Percentiles rank a stretch among this genome's conserved stretches.
Conservation (phyloP, 2,797 vertebrate genomes). For the Liasis olivaceus region DNA sequence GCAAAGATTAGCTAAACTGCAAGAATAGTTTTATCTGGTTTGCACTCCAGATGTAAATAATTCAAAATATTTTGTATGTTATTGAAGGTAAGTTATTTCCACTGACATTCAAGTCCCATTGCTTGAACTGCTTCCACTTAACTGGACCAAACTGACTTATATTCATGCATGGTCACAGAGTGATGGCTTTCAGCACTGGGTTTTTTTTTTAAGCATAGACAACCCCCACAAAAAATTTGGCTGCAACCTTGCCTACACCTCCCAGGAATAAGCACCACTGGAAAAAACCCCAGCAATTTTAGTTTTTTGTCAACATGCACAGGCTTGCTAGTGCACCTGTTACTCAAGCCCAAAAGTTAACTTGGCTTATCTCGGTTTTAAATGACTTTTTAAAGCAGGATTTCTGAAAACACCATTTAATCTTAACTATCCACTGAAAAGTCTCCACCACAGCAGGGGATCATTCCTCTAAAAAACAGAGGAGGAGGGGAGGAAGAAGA, state of each 20-base stretch:
- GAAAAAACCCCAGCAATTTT: not conserved
- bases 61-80: not conserved
- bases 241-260: too few species aligned
- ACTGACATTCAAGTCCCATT: not conserved
- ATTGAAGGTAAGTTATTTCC: not conserved
- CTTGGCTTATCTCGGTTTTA: not conserved
- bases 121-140: not conserved
- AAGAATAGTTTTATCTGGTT: not conserved
- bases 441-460: not conserved
- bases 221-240: not conserved
- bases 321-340: not conserved
- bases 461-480: too few species aligned
- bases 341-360: not conserved
- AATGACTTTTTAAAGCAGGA: fast-evolving
- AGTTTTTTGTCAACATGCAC: not conserved
- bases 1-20: not conserved
- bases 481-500: not conserved
- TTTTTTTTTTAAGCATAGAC: not conserved
- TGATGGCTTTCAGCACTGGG: not conserved
- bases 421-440: not conserved
- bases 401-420: fast-evolving
- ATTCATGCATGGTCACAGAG: too few species aligned
- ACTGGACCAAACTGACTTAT: too few species aligned
- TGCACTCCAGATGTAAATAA: not conserved
- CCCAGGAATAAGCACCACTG: not conserved